Evolutionary conservation across 2,797 vertebrate genomes (phyloP).

Genomic region (Knipowitschia caucasica): DNA sequence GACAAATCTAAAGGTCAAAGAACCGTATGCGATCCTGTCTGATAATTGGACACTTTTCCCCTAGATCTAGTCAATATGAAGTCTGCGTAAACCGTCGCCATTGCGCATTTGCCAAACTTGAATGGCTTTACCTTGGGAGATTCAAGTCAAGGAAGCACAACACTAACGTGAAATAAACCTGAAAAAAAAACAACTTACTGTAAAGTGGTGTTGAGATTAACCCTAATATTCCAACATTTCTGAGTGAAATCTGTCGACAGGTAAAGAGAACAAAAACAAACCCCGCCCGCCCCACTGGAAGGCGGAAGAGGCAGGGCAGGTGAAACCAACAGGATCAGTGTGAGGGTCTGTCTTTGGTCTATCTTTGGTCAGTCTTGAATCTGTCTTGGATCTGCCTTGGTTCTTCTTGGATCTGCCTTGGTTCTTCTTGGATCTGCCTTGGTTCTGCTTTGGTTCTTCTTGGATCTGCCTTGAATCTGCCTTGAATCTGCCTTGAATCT

Average conservation of each 20-base stretch:
- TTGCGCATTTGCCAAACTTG: background rate
- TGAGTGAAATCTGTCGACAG: slow-evolving; percentile 5
- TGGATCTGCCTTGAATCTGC: too few species aligned
- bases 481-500: too few species aligned
- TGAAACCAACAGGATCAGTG: background rate
- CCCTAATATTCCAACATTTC: background rate
- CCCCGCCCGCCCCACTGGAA: background rate
- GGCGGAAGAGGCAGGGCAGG: slow-evolving; percentile 4
- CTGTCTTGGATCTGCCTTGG: too few species aligned
- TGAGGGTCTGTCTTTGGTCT: too few species aligned
- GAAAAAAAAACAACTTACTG: background rate
- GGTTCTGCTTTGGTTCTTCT: too few species aligned
- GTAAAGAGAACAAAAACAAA: slow-evolving; percentile 2
- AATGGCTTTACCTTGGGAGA: too few species aligned
- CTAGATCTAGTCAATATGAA: background rate
- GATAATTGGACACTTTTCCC: too few species aligned
- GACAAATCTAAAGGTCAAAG: background rate
- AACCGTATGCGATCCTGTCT: too few species aligned
- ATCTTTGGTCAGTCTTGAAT: too few species aligned
- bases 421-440: too few species aligned
- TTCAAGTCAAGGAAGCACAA: background rate
- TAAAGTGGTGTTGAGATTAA: background rate
- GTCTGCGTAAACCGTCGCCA: background rate
- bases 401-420: too few species aligned
- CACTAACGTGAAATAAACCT: background rate